Evolutionary conservation across 1,140 invertebrate species (phyloP).

Genomic region (Drosophila albomicans): DNA sequence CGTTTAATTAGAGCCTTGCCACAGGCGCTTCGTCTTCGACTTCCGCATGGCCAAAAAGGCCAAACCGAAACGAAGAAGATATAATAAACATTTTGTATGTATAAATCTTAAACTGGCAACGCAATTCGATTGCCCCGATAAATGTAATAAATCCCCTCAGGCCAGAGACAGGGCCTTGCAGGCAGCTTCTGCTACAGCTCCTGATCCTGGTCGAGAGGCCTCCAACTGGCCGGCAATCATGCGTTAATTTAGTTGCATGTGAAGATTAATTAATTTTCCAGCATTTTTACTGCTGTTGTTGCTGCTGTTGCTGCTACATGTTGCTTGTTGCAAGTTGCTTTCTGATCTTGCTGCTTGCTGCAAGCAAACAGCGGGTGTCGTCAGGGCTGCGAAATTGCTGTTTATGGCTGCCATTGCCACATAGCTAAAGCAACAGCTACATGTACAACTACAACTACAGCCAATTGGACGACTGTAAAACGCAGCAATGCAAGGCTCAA

Average conservation of each 20-base stretch:
- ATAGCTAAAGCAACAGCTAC: slow-evolving; percentile 13
- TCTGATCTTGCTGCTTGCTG: slow-evolving; percentile 10
- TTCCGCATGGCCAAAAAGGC: slow-evolving; percentile 60
- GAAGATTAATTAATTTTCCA: slow-evolving; percentile 79
- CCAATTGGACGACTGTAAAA: slow-evolving; percentile 34
- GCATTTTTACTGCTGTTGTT: slow-evolving; percentile 62
- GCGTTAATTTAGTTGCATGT: slow-evolving; percentile 82
- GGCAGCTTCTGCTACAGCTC: slow-evolving; percentile 24
- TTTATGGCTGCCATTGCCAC: slow-evolving; percentile 56
- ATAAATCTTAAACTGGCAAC: slow-evolving; percentile 74
- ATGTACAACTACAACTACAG: neutral
- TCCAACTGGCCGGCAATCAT: slow-evolving; percentile 64
- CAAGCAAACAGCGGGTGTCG: slow-evolving; percentile 68
- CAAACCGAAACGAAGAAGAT: slow-evolving; percentile 14
- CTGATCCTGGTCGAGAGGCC: slow-evolving; percentile 10
- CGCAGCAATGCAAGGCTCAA: slow-evolving; percentile 4
- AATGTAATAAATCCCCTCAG: slow-evolving; percentile 72
- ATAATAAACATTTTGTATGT: slow-evolving; percentile 46
- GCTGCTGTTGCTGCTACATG: slow-evolving; percentile 18
- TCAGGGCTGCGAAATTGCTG: slow-evolving; percentile 60
- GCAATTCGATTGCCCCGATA: slow-evolving; percentile 76
- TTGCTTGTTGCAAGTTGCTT: slow-evolving; percentile 14
- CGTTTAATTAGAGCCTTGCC: slow-evolving; percentile 67
- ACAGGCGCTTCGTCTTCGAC: slow-evolving; percentile 23
- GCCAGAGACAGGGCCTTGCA: slow-evolving; percentile 34